Percentiles rank a stretch among this genome's conserved stretches.
phyloP scores from a whole-genome alignment of 2,113 vertebrate genomes.

The Ia io region DNA sequence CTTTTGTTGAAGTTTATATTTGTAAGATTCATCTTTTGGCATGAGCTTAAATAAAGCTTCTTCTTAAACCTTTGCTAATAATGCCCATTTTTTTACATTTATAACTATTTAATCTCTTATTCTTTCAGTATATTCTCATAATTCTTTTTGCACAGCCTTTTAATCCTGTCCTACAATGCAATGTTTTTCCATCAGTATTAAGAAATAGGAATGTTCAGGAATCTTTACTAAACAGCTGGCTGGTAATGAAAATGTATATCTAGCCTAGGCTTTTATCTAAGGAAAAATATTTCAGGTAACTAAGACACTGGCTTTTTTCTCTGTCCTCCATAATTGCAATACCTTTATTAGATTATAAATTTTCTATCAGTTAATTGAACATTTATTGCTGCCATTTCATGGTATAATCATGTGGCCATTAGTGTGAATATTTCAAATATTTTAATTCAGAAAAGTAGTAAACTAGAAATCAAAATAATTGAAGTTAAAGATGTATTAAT shows the following conservation, averaged over 20 bases:
- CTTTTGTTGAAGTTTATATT: background rate
- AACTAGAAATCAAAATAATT: background rate
- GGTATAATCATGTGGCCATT: background rate
- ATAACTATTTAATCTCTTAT: background rate
- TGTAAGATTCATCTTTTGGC: background rate
- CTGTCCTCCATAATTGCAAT: background rate
- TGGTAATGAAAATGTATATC: background rate
- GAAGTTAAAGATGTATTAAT: background rate
- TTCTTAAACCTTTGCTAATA: background rate
- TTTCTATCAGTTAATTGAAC: background rate
- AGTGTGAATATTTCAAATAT: background rate
- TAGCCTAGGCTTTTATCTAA: background rate
- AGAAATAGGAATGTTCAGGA: background rate
- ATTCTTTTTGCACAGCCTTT: background rate
- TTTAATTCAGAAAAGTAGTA: background rate
- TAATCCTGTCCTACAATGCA: background rate
- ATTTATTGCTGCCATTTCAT: background rate
- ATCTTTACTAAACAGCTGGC: background rate
- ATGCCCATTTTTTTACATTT: background rate
- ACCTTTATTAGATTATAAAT: background rate
- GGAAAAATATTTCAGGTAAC: background rate
- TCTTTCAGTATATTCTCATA: background rate
- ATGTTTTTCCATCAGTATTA: background rate
- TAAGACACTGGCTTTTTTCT: background rate
- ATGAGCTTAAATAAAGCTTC: background rate